These are phyloP conservation scores for Chymomyza caudatula DNA, from an alignment of 2,888 invertebrate genomes.

Conservation along the genomic window DNA sequence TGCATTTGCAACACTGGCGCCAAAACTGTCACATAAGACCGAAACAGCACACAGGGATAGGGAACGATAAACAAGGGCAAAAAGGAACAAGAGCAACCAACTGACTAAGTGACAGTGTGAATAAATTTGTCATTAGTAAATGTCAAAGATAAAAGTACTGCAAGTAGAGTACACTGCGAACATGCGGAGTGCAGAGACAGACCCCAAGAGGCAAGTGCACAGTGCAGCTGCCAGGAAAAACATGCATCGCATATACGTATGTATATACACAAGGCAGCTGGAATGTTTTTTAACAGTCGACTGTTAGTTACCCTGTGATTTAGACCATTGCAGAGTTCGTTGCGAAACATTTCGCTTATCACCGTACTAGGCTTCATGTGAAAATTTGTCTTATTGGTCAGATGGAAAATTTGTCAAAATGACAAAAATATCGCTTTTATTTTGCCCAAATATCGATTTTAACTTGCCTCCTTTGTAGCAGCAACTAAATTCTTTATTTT, in stretches of 20 bases:
- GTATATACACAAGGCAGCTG: no score
- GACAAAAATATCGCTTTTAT: no score
- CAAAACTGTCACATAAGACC: background rate
- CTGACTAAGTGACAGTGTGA: slow-evolving; percentile 65
- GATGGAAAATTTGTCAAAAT: no score
- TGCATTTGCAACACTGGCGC: background rate
- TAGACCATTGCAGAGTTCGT: no score
- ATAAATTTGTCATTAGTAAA: slow-evolving; percentile 71
- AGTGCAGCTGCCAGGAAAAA: slow-evolving; percentile 48
- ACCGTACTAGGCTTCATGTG: no score
- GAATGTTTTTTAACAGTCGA: no score
- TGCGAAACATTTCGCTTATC: no score
- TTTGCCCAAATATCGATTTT: no score
- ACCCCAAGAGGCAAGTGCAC: background rate
- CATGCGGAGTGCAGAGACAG: background rate
- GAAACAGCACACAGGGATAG: slow-evolving; percentile 11
- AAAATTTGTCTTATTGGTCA: no score
- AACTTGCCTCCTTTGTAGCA: no score
- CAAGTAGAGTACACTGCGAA: background rate
- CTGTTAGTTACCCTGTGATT: no score
- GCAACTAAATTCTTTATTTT: no score
- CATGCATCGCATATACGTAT: background rate
- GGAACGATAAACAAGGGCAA: slow-evolving; percentile 22
- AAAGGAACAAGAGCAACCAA: slow-evolving; percentile 33
- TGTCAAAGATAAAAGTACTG: slow-evolving; percentile 67